Percentiles rank a stretch among this genome's conserved stretches.
Evolutionary conservation across 2,113 vertebrate species (phyloP).

Genomic region (Poeciliopsis prolifica): DNA sequence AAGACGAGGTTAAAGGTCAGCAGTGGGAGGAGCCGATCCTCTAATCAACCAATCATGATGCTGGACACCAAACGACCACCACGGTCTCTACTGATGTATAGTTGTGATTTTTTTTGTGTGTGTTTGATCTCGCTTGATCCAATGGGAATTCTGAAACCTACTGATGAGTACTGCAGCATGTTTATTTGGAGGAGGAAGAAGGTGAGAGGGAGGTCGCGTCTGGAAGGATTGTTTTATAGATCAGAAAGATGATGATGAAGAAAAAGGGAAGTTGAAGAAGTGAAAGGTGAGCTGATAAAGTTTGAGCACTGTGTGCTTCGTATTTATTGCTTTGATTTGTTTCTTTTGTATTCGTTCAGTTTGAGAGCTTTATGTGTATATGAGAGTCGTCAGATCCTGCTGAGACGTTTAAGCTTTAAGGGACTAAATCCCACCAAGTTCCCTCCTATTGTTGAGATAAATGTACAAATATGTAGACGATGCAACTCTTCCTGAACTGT

Average conservation of each 20-base stretch:
- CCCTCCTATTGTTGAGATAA: background rate
- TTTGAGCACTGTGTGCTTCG: slow-evolving; percentile 75
- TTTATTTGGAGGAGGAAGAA: slow-evolving; percentile 7
- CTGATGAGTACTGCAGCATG: slow-evolving; percentile 67
- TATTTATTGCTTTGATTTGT: slow-evolving; percentile 71
- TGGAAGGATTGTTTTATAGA: slow-evolving; percentile 7
- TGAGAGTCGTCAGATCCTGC: slow-evolving; percentile 61
- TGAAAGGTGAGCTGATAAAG: slow-evolving; percentile 29
- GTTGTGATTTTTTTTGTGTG: slow-evolving; percentile 62
- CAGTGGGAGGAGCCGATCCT: slow-evolving; percentile 28
- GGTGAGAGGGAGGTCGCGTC: slow-evolving; percentile 28
- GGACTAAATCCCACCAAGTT: slow-evolving; percentile 24
- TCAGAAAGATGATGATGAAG: slow-evolving; percentile 8
- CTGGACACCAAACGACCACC: slow-evolving; percentile 68
- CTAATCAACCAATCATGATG: slow-evolving; percentile 70
- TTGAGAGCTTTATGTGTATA: slow-evolving; percentile 30
- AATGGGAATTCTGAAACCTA: slow-evolving; percentile 52
- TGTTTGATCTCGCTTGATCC: slow-evolving; percentile 49
- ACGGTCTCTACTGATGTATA: slow-evolving; percentile 64
- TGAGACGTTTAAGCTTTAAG: slow-evolving; percentile 68
- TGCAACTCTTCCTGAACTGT: background rate
- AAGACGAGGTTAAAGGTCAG: slow-evolving; percentile 42
- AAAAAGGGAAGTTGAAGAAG: slow-evolving; percentile 10
- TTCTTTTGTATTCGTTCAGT: slow-evolving; percentile 36
- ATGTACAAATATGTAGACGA: background rate